phyloP scores from a whole-genome alignment of 2,888 invertebrate species.

The Lottia scabra region DNA sequence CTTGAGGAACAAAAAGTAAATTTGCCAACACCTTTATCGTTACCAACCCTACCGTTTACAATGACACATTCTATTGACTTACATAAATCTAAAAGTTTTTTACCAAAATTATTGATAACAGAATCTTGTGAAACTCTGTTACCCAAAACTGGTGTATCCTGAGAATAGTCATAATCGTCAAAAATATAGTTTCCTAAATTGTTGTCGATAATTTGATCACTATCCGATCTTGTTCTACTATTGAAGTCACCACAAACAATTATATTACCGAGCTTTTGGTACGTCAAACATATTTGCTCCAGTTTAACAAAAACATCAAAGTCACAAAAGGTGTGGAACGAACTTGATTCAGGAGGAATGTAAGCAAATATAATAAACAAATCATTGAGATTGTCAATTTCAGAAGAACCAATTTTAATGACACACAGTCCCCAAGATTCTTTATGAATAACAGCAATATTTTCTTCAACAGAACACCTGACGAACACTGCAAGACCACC shows the following conservation, averaged over 20 bases:
- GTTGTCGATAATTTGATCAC: not conserved
- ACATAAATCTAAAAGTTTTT: slow-evolving; percentile 5
- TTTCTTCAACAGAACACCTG: not conserved
- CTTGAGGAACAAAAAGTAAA: too few relatives aligned
- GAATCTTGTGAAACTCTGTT: too few relatives aligned
- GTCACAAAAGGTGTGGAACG: not conserved
- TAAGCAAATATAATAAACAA: not conserved
- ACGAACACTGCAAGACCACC: not conserved
- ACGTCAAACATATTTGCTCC: not conserved
- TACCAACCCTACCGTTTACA: slow-evolving; percentile 13
- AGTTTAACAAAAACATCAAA: not conserved
- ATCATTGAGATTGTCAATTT: not conserved
- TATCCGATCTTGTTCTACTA: not conserved
- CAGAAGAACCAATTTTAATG: not conserved
- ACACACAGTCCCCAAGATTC: not conserved
- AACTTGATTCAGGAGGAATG: not conserved
- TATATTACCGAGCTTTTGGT: not conserved
- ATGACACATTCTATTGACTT: slow-evolving; percentile 12
- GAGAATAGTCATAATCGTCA: not conserved
- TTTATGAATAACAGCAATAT: not conserved
- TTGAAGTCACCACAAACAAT: not conserved
- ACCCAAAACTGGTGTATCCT: too few relatives aligned
- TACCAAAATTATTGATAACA: too few relatives aligned
- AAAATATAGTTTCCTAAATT: too few relatives aligned
- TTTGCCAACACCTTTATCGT: too few relatives aligned